Evolutionary conservation across 1,140 invertebrate genomes (phyloP), one percentile per base, ranked within the genome.

Genomic region (Ips typographus): DNA sequence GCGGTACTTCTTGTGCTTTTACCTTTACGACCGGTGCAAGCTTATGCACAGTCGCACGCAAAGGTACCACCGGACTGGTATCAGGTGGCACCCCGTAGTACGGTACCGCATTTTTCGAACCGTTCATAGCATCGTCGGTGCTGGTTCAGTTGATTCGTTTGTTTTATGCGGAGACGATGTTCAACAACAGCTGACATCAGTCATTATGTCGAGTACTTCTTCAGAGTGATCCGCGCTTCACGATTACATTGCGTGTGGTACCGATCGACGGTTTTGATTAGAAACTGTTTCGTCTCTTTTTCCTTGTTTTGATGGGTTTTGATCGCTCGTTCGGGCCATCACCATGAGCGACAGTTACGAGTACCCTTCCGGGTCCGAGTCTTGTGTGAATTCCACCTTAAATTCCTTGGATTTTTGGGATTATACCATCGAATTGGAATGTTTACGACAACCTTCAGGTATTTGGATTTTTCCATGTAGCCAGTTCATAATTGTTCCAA

Each of bases 351-450:
- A 65, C 4, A 66, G 56, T 64, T 51, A 52, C 1, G 72, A 73
- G 22, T 58, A 53, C 38, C 59, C 52, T 3, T 55, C 59, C n/a
- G 6, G 36, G 6, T 53, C 62, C 55, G 66, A 52, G 2, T 68
- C 65, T 40, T 43, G 60, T 41, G 65, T 58, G 37, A 66, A 58
- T 63, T 65, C 75, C 69, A 71, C 66, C 41, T 71, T 89, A 63
- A 90, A 87, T 76, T 91, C 90, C 2, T 79, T 92, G 77, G 91
- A 92, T 75, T 87, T 86, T 75, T 93, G 91, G 91, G 90, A 92
- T 83, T 92, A 92, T 78, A 89, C 89, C 36, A 88, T 92, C 69
- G 90, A 92, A 77, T 78, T 92, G 76, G 90, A 91, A 79, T 90
- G 89, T 80, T 83, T 92, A 73, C 85, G 89, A 77, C 86, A 87